Evolutionary conservation across 2,113 vertebrate genomes (phyloP), one percentile per base, ranked within the genome.

Genomic region (Alces alces): DNA sequence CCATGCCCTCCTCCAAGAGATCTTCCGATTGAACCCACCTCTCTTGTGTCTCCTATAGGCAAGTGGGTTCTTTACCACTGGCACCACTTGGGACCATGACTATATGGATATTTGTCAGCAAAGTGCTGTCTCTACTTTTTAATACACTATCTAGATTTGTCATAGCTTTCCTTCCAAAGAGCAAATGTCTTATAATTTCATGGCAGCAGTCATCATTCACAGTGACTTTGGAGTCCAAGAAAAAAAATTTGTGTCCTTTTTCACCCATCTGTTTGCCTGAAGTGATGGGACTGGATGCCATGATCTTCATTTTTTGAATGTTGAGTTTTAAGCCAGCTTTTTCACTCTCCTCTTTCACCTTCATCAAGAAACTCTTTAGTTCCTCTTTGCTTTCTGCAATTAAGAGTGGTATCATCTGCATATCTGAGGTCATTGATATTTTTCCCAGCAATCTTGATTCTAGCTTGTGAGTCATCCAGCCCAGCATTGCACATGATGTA

Each of bases 11-110:
- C 36, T 73, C 70, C 70, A 39, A 39, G 66, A 21, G 66, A 36
- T 73, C 66, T 73, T 73, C 11, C 10, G 21, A 43, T 73, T 0
- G 12, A 43, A 27, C 36, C 36, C 21, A 73, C 0, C 2, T 73
- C 70, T 73, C 70, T 76, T 43, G 25, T 43, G 23, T 73, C 36
- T 73, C 70, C 12, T 73, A 43, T 14, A 39, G 70, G 36, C 36
- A 73, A 43, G 6, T 25, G 36, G 5, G 12, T 43, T 73, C 21
- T 73, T 73, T 43, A 25, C 36, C 3, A 25, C 36, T 73, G 39
- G 21, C 0, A 0, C 23, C 70, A 43, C 36, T 6, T 73, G 36
- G 36, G 5, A 43, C 19, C 66, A 23, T 39, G 66, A 70, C 66
- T 23, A 13, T 23, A 12, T 39, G 66, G 66, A 70, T 39, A 70